phyloP scores from a whole-genome alignment of 2,113 vertebrate species.

The Bufo gargarizans region DNA sequence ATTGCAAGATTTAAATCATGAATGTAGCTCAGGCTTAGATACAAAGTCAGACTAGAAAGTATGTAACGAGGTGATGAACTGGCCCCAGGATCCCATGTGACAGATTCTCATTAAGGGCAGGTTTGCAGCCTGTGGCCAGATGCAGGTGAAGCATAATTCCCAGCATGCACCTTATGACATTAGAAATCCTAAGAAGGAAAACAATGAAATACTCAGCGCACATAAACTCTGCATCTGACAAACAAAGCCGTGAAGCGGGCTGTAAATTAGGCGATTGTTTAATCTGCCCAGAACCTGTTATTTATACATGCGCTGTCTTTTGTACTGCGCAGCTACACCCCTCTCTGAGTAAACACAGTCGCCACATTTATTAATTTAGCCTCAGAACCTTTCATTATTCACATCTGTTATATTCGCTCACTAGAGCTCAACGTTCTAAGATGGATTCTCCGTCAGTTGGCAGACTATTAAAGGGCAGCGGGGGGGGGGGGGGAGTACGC shows the following conservation, averaged over 20 bases:
- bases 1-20: too few relatives aligned
- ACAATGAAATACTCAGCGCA: neutral
- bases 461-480: neutral
- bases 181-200: neutral
- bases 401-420: constrained; percentile 38
- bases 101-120: neutral
- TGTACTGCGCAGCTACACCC: neutral
- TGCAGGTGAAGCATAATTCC: neutral
- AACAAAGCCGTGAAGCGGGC: neutral
- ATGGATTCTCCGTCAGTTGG: neutral
- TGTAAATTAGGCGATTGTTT: constrained; percentile 16
- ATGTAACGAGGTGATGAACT: constrained; percentile 17
- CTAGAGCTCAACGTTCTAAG: neutral
- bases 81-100: neutral
- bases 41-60: neutral
- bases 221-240: neutral
- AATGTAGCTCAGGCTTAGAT: neutral
- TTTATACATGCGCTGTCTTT: neutral
- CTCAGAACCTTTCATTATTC: neutral
- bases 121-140: neutral
- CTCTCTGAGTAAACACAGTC: constrained; percentile 29
- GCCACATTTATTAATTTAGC: neutral
- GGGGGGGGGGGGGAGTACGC: neutral
- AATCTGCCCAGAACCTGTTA: neutral
- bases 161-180: neutral